A percentile compares a stretch with the other conserved stretches of the same genome.
These are phyloP conservation scores for Melieria omissa DNA, from an alignment of 2,888 invertebrate species.

Conservation along the genomic window DNA sequence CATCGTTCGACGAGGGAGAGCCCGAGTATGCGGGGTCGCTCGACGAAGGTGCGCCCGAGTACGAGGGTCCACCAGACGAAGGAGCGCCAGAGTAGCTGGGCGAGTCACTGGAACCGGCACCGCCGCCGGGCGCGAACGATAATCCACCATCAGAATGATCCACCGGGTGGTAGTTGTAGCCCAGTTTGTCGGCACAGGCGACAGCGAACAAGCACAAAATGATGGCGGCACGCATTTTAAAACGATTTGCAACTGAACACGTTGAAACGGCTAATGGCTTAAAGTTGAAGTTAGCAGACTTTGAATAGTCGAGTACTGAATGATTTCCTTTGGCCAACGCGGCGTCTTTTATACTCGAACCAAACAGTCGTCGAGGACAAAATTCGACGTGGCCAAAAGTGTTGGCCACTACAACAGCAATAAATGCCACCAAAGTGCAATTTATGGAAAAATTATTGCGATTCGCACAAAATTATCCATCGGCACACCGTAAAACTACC, in stretches of 20 bases:
- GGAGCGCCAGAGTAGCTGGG: slow-evolving; percentile 49
- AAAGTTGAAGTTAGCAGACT: neutral
- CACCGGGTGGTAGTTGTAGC: slow-evolving; percentile 59
- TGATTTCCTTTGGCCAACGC: neutral
- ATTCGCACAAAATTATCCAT: no score
- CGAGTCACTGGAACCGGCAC: slow-evolving; percentile 51
- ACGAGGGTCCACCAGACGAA: neutral
- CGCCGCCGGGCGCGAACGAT: slow-evolving; percentile 52
- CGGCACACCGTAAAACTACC: no score
- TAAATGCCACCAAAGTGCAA: no score
- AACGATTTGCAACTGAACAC: neutral
- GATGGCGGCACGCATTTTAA: slow-evolving; percentile 50
- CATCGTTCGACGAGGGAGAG: neutral
- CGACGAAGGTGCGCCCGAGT: neutral
- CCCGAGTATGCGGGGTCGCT: neutral
- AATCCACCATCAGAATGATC: slow-evolving; percentile 54
- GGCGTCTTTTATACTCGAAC: neutral
- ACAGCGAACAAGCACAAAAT: slow-evolving; percentile 56
- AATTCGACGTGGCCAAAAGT: no score
- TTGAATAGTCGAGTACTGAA: neutral
- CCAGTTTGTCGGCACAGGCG: slow-evolving; percentile 57
- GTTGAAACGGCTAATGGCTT: neutral
- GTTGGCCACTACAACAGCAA: no score
- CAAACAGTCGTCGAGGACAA: no score
- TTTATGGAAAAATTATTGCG: no score